Conservation (phyloP, 2,797 vertebrate species). For the Simalia tracyae region DNA sequence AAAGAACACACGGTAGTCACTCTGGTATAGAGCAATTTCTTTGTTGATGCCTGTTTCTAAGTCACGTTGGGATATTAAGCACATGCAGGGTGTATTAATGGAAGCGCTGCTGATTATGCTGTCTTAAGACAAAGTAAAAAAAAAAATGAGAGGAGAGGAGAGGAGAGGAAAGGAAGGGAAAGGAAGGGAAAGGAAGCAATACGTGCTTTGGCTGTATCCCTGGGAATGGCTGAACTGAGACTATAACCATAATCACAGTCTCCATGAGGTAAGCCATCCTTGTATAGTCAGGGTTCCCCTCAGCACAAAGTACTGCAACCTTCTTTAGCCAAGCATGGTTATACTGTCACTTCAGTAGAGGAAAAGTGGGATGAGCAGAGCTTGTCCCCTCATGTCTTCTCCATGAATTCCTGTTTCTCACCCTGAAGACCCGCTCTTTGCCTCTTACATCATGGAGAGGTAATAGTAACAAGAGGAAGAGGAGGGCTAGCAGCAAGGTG, state of each 20-base stretch:
- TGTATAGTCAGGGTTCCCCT: not conserved
- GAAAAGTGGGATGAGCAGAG: not conserved
- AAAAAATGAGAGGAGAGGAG: not conserved
- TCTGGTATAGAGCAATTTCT: not conserved
- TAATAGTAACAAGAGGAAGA: not conserved
- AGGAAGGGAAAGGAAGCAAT: not conserved
- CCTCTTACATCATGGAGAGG: not conserved
- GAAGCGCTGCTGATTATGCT: not conserved
- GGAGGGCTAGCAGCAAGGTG: not conserved
- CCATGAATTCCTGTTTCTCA: not conserved
- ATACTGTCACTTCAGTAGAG: not conserved
- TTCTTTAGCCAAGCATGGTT: not conserved
- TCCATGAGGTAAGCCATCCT: not conserved
- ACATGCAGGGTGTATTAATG: not conserved
- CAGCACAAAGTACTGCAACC: not conserved
- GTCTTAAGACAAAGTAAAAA: too few relatives aligned
- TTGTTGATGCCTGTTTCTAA: not conserved
- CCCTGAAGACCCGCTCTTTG: not conserved
- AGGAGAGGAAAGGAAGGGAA: too few relatives aligned
- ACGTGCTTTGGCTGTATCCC: not conserved
- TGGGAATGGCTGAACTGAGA: not conserved
- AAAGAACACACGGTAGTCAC: not conserved
- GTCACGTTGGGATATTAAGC: not conserved
- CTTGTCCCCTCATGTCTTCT: not conserved
- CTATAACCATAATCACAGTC: not conserved